A percentile compares a stretch with the other conserved stretches of the same genome.
Conservation (phyloP, 1,140 invertebrate genomes). For the Oryctes rhinoceros region DNA sequence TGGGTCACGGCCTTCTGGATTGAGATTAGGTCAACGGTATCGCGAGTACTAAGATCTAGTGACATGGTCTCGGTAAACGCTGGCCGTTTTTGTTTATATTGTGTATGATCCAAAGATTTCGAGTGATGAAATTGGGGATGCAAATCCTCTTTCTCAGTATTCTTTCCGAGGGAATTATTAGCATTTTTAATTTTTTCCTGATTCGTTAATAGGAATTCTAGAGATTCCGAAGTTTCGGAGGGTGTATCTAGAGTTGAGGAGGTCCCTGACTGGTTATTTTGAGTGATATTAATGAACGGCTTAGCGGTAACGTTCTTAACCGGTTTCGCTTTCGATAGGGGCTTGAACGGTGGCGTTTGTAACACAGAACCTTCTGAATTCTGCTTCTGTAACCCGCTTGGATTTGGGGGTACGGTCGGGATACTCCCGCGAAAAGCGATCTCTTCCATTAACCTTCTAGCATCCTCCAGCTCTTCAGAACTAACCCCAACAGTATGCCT, state of each 20-base stretch:
- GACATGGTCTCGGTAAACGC: constrained; percentile 28
- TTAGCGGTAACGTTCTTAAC: constrained; percentile 61
- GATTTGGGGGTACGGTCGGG: constrained; percentile 42
- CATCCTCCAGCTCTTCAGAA: constrained; percentile 78
- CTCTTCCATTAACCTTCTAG: constrained; percentile 75
- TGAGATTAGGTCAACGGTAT: constrained; percentile 45
- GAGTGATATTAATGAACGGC: constrained; percentile 58
- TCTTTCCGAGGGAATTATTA: neutral
- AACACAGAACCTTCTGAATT: constrained; percentile 54
- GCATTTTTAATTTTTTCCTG: too few species aligned
- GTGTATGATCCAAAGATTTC: neutral
- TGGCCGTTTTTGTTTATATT: constrained; percentile 1
- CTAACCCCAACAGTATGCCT: constrained; percentile 85
- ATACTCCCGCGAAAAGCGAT: constrained; percentile 61
- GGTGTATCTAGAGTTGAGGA: constrained; percentile 56
- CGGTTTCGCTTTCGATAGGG: neutral
- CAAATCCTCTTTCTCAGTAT: neutral
- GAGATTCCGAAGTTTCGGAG: constrained; percentile 51
- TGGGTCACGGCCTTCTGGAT: constrained; percentile 48
- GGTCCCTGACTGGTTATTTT: constrained; percentile 39
- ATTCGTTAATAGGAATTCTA: constrained; percentile 45
- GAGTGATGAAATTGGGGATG: neutral
- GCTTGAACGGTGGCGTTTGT: constrained; percentile 7
- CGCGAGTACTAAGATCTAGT: constrained; percentile 37
- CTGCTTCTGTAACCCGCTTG: constrained; percentile 56